phyloP scores from a whole-genome alignment of 2,113 vertebrate genomes.

The Butastur rufipennis region DNA sequence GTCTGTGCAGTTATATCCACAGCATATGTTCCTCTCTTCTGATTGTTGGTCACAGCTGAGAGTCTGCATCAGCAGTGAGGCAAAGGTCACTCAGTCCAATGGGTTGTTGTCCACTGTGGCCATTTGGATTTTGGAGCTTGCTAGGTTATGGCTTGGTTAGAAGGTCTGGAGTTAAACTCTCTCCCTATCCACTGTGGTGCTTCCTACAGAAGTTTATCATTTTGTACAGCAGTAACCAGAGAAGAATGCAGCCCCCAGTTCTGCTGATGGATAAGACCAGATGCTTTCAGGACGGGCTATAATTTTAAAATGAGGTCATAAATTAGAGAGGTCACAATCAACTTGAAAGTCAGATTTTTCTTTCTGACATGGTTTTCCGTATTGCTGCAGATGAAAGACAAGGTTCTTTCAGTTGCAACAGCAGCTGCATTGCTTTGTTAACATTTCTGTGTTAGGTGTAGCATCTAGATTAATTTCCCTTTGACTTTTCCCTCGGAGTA shows the following conservation, averaged over 20 bases:
- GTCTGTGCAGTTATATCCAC: background rate
- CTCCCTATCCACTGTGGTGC: background rate
- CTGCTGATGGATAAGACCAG: background rate
- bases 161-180: background rate
- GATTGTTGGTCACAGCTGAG: background rate
- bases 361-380: background rate
- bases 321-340: background rate
- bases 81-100: background rate
- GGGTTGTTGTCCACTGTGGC: background rate
- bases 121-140: background rate
- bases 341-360: background rate
- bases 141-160: background rate
- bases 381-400: background rate
- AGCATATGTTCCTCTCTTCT: fast-evolving
- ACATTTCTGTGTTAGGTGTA: background rate
- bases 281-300: background rate
- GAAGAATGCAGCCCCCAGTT: background rate
- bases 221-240: background rate
- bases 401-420: background rate
- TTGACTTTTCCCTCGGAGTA: background rate
- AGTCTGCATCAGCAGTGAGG: background rate
- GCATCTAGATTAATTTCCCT: background rate
- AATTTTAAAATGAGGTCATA: background rate
- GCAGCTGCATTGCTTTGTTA: background rate
- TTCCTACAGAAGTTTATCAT: background rate